Evolutionary conservation across 2,113 vertebrate species (phyloP).

Genomic region (Nannobrachium achirus): DNA sequence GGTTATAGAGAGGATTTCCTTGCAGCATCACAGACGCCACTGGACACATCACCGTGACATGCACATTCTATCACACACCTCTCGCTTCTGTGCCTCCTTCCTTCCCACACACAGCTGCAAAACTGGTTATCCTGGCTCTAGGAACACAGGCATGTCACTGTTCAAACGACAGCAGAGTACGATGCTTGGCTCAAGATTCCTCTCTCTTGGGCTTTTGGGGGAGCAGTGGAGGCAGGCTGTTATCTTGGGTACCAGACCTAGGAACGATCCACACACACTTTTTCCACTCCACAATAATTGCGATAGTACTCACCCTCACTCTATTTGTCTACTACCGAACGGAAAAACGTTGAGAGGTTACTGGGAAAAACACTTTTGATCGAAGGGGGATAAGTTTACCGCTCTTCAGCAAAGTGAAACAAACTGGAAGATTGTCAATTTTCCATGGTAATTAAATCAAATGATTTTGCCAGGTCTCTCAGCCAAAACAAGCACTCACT

Average conservation of each 20-base stretch:
- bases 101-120: background rate
- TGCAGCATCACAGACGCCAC: conserved; percentile 3
- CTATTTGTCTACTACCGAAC: conserved; percentile 24
- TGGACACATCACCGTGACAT: conserved; percentile 3
- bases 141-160: conserved; percentile 16
- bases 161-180: conserved; percentile 30
- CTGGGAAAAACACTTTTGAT: background rate
- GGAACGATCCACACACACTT: conserved; percentile 8
- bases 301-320: conserved; percentile 14
- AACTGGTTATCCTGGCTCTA: conserved; percentile 18
- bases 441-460: conserved; percentile 8
- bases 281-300: conserved; percentile 7
- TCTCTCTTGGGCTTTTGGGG: background rate
- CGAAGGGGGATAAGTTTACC: conserved; percentile 1
- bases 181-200: conserved; percentile 17
- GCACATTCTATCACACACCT: background rate
- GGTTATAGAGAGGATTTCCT: background rate
- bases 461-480: background rate
- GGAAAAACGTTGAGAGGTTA: too few relatives aligned
- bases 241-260: conserved; percentile 15
- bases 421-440: conserved; percentile 9
- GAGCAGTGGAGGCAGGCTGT: conserved; percentile 11
- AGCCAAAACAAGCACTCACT: background rate
- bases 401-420: conserved; percentile 10
- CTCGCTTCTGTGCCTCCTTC: conserved; percentile 1